Base-by-base conservation (phyloP, 2,888 invertebrate genomes). In the Megastigmus dorsalis region DNA sequence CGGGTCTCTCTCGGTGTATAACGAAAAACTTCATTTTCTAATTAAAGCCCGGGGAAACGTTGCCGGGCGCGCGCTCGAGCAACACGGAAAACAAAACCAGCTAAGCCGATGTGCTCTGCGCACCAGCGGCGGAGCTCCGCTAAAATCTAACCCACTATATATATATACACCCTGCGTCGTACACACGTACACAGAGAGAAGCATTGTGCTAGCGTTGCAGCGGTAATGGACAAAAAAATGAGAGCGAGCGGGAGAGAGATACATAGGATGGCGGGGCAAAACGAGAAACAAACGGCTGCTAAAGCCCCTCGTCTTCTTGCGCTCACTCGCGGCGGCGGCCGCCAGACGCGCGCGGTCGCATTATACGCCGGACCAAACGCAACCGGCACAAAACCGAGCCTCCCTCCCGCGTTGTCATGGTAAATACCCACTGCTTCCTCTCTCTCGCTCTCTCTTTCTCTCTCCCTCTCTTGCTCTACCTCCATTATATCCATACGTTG, bases 281-380 rank as follows among this genome's bases (percentile, higher is more conserved):
- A 81, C 77, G 77, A 67, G 67, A 76, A 77, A 80, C 79, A 78
- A 74, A 59, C 75, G 67, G 67, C 36, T 55, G 10, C 59, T 15
- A 45, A 41, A 55, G 78, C 79, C n/a, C n/a, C 76, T 62, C 76
- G 77, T 80, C 81, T 85, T 84, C 83, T 85, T 84, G 82, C 73
- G 38, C 20, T 20, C n/a, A n/a, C n/a, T n/a, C 28, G 57, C 59
- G 73, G 76, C 76, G 76, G 77, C 78, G 77, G 76, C 77, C 78
- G 77, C 74, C 75, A 80, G 65, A 59, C 55, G 54, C 57, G 55
- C 28, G 52, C 79, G 82, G 83, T 84, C 81, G 83, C 82, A 82
- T 85, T 85, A n/a, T n/a, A 83, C 83, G 26, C 26, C n/a, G 75
- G 80, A 79, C 77, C 81, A 70, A n/a, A 77, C 82, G 28, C 43